Base-by-base conservation (phyloP, 2,113 vertebrate species). In the Phyllostomus discolor region DNA sequence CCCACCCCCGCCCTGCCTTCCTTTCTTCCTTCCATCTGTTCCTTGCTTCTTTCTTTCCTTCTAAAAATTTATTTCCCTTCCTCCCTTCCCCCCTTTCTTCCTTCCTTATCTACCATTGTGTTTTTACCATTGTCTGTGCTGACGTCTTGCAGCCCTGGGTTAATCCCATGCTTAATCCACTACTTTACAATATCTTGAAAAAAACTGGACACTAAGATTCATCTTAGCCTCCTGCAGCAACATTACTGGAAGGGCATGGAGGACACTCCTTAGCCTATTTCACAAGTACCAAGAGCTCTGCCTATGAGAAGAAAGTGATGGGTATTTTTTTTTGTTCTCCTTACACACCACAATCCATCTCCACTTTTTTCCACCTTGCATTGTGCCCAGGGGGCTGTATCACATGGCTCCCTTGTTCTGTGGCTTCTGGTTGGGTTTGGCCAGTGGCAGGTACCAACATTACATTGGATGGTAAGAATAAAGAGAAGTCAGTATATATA, bases 351-450 rank as follows among this genome's bases (percentile, higher is more conserved):
- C 31, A 67, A 35, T 73, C n/a, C 31, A 20, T 64, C n/a, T 72
- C 43, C 24, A 64, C 22, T 1, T 70, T 76, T 78, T 88, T 46
- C 38, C 82, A 9, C 62, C 12, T 46, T 72, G 12, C 75, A 50
- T 41, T 81, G 15, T 35, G 11, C 28, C 70, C 41, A 41, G 28
- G n/a, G 69, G 75, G 48, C 48, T 85, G 22, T 66, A 54, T 50
- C 50, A 84, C 57, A 62, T 76, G 73, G 11, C 31, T 50, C 33
- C 69, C 52, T 82, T 93, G 80, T 62, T 20, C 38, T 79, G 15
- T 79, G 52, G 38, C 54, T 96, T 96, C 84, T 84, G 52, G 5
- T 81, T 94, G n/a, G 38, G 7, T 96, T 95, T 86, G 88, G 43
- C 15, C 84, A 92, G 46, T 50, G 78, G 14, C 20, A 46, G 75